Percentiles rank a stretch among this genome's conserved stretches.
Evolutionary conservation across 2,888 invertebrate species (phyloP).

Genomic region (Agrilus biguttatus): DNA sequence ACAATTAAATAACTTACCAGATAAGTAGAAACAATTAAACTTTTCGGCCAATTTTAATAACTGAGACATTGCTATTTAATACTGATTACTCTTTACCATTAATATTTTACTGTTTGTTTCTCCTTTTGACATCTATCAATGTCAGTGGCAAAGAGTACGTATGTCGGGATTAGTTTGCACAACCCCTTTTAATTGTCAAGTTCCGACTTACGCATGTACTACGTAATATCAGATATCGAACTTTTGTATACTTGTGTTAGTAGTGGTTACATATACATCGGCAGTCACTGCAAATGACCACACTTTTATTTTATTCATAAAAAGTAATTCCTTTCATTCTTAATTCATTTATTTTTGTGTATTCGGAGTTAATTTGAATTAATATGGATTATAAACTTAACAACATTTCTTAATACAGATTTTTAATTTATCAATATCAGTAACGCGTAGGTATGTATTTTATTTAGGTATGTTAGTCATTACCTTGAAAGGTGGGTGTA

Average conservation of each 20-base stretch:
- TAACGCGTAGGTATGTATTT: too few relatives aligned
- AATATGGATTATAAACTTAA: too few relatives aligned
- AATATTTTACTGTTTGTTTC: background rate
- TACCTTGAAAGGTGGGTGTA: background rate
- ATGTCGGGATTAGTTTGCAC: background rate
- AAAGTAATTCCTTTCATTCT: too few relatives aligned
- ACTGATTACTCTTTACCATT: slow-evolving; percentile 1
- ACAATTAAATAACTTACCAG: slow-evolving; percentile 41
- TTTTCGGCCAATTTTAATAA: slow-evolving; percentile 69
- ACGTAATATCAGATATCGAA: background rate
- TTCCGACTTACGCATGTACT: slow-evolving; percentile 1
- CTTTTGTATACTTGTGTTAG: too few relatives aligned
- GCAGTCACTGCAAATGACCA: background rate
- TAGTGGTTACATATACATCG: too few relatives aligned
- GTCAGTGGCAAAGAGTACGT: slow-evolving; percentile 1
- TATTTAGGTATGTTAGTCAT: background rate
- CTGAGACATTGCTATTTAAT: slow-evolving; percentile 39
- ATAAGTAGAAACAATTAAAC: slow-evolving; percentile 80
- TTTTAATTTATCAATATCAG: too few relatives aligned
- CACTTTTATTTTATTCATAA: too few relatives aligned
- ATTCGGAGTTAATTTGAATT: too few relatives aligned
- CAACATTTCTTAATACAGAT: too few relatives aligned
- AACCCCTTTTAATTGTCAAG: background rate
- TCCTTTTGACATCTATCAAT: too few relatives aligned
- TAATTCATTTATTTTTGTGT: too few relatives aligned